Evolutionary conservation across 2,113 vertebrate species (phyloP).

Genomic region (Blennius ocellaris): DNA sequence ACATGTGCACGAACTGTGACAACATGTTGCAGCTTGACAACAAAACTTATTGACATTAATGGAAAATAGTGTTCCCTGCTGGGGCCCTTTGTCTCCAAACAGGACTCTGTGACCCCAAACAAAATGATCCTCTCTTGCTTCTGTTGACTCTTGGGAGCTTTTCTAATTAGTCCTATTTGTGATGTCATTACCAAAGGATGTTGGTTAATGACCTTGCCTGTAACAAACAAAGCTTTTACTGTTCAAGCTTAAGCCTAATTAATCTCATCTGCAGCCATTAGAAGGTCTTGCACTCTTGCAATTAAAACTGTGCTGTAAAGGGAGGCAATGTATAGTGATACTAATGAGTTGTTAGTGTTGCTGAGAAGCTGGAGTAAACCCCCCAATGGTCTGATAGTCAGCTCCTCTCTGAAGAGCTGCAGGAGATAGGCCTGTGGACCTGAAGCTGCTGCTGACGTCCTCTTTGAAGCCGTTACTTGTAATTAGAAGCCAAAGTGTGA

Average conservation of each 20-base stretch:
- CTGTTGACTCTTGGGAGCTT: conserved; percentile 54
- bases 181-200: conserved; percentile 67
- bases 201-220: conserved; percentile 65
- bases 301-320: conserved; percentile 50
- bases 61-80: conserved; percentile 16
- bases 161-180: conserved; percentile 68
- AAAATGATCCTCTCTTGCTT: conserved; percentile 43
- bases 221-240: conserved; percentile 73
- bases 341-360: conserved; percentile 57
- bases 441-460: neutral
- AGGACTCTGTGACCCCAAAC: conserved; percentile 54
- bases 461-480: neutral
- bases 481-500: conserved; percentile 17
- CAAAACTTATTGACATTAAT: conserved; percentile 17
- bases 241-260: conserved; percentile 71
- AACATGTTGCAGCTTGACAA: conserved; percentile 6
- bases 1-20: neutral
- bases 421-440: neutral
- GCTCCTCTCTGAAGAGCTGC: conserved; percentile 14
- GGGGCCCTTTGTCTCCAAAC: conserved; percentile 27
- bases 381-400: conserved; percentile 23
- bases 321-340: conserved; percentile 16
- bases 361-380: conserved; percentile 37
- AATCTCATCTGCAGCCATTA: conserved; percentile 72
- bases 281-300: conserved; percentile 30